A percentile compares a stretch with the other conserved stretches of the same genome.
Evolutionary conservation across 2,888 invertebrate species (phyloP).

Genomic region (Polyommatus icarus): DNA sequence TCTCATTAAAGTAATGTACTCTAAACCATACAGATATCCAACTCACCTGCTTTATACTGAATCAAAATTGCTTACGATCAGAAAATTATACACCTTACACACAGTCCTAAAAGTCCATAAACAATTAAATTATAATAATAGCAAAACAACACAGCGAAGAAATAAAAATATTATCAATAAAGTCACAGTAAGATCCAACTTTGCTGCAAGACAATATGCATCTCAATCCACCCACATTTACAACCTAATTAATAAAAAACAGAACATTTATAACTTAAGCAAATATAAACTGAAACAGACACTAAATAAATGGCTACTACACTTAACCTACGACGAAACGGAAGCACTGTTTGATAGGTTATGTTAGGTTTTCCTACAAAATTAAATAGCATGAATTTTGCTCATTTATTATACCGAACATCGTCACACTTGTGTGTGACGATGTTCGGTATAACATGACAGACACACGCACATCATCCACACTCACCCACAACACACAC

Average conservation of each 20-base stretch:
- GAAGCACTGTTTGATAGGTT: no score
- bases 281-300: not conserved
- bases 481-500: no score
- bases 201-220: not conserved
- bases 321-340: no score
- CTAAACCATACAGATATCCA: conserved; percentile 8
- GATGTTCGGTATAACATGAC: no score
- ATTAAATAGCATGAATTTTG: no score
- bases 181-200: not conserved
- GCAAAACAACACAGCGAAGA: not conserved
- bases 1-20: not conserved
- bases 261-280: not conserved
- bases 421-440: no score
- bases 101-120: not conserved
- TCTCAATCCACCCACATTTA: not conserved
- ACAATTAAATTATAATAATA: conserved; percentile 1
- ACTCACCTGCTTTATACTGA: conserved; percentile 8
- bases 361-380: no score
- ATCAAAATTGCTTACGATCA: conserved; percentile 5
- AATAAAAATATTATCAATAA: not conserved
- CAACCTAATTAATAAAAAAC: conserved; percentile 7
- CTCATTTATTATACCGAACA: no score
- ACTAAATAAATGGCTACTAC: not conserved
- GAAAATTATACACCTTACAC: conserved; percentile 1
- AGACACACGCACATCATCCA: no score